Evolutionary conservation across 2,888 invertebrate species (phyloP).

Genomic region (Stenodema calcarata): DNA sequence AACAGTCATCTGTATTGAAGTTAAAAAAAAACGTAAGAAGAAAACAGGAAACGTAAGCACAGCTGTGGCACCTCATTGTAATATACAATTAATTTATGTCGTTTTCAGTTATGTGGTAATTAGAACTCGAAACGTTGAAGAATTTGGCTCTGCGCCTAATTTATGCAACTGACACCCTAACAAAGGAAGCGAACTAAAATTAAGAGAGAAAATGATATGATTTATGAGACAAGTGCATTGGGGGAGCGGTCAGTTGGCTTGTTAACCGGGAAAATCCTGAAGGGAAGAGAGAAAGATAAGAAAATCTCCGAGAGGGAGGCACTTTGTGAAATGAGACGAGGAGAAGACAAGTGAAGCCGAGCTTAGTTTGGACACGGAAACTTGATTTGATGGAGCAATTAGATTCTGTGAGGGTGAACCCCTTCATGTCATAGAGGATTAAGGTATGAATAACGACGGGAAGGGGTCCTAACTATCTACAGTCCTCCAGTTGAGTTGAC

Average conservation of each 20-base stretch:
- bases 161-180: too few species aligned
- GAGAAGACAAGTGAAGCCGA: slow-evolving; percentile 23
- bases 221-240: neutral
- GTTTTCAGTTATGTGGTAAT: too few species aligned
- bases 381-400: slow-evolving; percentile 38
- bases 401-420: slow-evolving; percentile 14
- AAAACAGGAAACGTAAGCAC: too few species aligned
- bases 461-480: slow-evolving; percentile 5
- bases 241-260: neutral
- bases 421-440: slow-evolving; percentile 6
- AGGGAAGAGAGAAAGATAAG: neutral
- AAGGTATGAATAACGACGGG: slow-evolving; percentile 39
- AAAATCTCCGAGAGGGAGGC: neutral
- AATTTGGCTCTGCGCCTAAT: too few species aligned
- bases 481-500: slow-evolving; percentile 22
- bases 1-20: too few species aligned
- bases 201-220: neutral
- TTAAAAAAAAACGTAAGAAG: too few species aligned
- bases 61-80: too few species aligned
- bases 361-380: slow-evolving; percentile 2
- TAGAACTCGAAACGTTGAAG: too few species aligned
- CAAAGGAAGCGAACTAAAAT: too few species aligned
- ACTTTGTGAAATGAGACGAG: slow-evolving; percentile 44
- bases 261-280: neutral
- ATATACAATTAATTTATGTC: too few species aligned